Percentiles rank a stretch among this genome's conserved stretches.
Evolutionary conservation across 2,888 invertebrate genomes (phyloP).

Genomic region (Seira ritae): DNA sequence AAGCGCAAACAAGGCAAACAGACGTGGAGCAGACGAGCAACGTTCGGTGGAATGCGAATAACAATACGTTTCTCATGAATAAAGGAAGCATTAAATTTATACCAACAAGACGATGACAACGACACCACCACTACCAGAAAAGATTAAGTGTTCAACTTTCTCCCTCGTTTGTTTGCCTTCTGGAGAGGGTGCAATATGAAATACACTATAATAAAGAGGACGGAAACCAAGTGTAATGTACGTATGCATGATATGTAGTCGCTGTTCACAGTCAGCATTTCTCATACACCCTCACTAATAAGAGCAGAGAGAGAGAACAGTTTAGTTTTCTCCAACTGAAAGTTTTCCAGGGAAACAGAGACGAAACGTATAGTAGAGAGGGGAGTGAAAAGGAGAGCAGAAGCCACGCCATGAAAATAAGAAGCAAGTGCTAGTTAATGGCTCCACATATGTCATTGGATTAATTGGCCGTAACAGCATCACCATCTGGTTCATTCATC

Average conservation of each 20-base stretch:
- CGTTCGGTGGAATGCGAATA: background rate
- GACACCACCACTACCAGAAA: conserved; percentile 12
- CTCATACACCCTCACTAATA: conserved; percentile 36
- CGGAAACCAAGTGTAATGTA: background rate
- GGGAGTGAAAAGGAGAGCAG: conserved; percentile 12
- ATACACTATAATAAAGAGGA: background rate
- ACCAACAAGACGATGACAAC: conserved; percentile 8
- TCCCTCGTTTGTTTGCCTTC: background rate
- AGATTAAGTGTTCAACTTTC: conserved; percentile 49
- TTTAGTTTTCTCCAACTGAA: no score
- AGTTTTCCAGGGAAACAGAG: conserved; percentile 2
- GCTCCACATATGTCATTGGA: conserved; percentile 58
- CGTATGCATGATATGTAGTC: background rate
- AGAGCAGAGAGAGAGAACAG: no score
- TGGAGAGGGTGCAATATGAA: background rate
- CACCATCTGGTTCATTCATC: conserved; percentile 52
- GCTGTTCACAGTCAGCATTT: conserved; percentile 10
- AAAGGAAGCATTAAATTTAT: conserved; percentile 40
- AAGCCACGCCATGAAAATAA: conserved; percentile 40
- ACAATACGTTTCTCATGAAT: conserved; percentile 5
- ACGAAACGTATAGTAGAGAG: conserved; percentile 17
- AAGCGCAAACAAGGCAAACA: background rate
- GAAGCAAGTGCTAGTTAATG: conserved; percentile 53
- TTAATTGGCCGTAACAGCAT: conserved; percentile 58
- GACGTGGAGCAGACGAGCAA: no score